Conservation (phyloP, 2,888 invertebrate species). For the Sinopyrophorus schimmeli region DNA sequence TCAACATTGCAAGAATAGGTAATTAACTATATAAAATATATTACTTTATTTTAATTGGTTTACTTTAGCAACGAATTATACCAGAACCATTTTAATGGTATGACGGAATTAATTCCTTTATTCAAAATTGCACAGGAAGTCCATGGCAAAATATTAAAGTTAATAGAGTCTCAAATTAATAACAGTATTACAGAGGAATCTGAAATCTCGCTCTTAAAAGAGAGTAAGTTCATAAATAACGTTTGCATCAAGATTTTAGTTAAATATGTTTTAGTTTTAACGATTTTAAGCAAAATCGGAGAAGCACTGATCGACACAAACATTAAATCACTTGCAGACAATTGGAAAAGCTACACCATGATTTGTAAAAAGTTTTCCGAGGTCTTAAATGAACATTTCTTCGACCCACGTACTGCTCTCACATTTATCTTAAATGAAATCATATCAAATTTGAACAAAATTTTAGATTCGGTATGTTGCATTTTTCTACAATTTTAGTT, state of each 20-base stretch:
- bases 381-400: slow-evolving; percentile 47
- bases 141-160: slow-evolving; percentile 36
- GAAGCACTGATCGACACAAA: slow-evolving; percentile 57
- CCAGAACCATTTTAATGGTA: slow-evolving; percentile 34
- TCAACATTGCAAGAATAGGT: slow-evolving; percentile 60
- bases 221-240: slow-evolving; percentile 32
- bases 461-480: slow-evolving; percentile 49
- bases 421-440: slow-evolving; percentile 34
- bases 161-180: slow-evolving; percentile 33
- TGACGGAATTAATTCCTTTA: slow-evolving; percentile 38
- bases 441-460: slow-evolving; percentile 42
- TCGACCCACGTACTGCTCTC: slow-evolving; percentile 42
- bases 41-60: not conserved
- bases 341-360: slow-evolving; percentile 59
- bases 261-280: slow-evolving; percentile 52
- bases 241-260: not conserved
- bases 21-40: slow-evolving; percentile 27
- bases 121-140: slow-evolving; percentile 40
- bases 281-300: slow-evolving; percentile 57
- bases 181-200: slow-evolving; percentile 26
- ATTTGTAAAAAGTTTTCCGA: slow-evolving; percentile 57
- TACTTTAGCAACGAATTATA: slow-evolving; percentile 40
- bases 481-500: too few species aligned
- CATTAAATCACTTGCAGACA: slow-evolving; percentile 60
- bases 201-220: slow-evolving; percentile 31